Percentiles rank a stretch among this genome's conserved stretches.
phyloP scores from a whole-genome alignment of 2,113 vertebrate species.

The Macroglossus sobrinus region DNA sequence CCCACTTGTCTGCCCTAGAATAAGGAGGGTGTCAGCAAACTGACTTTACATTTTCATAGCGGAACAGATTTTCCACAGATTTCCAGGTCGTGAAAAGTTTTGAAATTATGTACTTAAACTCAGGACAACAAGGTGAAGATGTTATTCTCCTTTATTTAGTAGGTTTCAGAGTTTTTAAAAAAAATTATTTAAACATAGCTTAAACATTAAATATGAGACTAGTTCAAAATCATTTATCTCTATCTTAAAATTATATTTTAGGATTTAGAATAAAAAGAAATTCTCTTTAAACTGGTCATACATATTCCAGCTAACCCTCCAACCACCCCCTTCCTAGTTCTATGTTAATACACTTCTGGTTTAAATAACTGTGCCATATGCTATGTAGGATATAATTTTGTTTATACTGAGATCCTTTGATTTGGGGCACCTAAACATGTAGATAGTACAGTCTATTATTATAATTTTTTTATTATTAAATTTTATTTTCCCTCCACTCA shows the following conservation, averaged over 20 bases:
- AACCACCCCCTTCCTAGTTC: rapidly evolving
- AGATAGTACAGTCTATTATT: background rate
- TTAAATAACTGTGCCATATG: background rate
- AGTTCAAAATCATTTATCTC: background rate
- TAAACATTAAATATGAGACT: background rate
- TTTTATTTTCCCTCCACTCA: background rate
- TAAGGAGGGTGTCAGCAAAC: background rate
- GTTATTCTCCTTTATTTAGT: background rate
- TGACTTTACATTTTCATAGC: background rate
- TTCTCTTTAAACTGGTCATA: background rate
- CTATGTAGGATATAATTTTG: background rate
- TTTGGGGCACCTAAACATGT: background rate
- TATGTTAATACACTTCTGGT: background rate
- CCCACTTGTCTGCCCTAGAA: background rate
- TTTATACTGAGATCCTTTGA: background rate
- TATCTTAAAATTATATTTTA: background rate
- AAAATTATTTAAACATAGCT: background rate
- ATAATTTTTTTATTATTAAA: background rate
- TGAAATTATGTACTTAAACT: background rate
- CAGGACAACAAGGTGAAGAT: background rate
- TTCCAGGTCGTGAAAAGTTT: background rate
- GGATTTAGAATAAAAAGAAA: background rate
- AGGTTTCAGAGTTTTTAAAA: background rate
- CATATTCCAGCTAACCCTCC: background rate
- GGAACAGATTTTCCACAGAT: background rate